Evolutionary conservation across 2,888 invertebrate genomes (phyloP).

Genomic region (Apotomis turbidana): DNA sequence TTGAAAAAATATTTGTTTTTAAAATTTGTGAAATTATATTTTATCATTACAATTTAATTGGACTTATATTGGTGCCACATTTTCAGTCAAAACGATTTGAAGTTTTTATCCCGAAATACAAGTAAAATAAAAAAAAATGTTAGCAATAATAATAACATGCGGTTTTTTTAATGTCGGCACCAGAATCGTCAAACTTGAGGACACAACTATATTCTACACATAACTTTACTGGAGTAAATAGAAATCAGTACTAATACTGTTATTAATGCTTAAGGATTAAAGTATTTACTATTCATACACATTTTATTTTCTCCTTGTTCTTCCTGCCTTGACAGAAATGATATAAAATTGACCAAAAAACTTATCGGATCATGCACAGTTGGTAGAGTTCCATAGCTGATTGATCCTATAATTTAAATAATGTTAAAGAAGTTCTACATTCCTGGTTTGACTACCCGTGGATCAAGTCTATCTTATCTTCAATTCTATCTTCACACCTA

Average conservation of each 20-base stretch:
- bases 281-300: not conserved
- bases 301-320: slow-evolving; percentile 8
- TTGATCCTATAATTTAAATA: too few relatives aligned
- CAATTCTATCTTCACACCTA: too few relatives aligned
- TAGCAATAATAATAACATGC: not conserved
- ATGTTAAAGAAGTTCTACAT: too few relatives aligned
- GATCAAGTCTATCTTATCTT: too few relatives aligned
- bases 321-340: not conserved
- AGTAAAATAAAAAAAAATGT: too few relatives aligned
- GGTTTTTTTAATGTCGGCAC: not conserved
- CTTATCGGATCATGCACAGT: too few relatives aligned
- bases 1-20: not conserved
- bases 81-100: not conserved
- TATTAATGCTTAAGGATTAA: slow-evolving; percentile 21
- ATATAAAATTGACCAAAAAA: not conserved
- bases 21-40: too few relatives aligned
- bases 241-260: not conserved
- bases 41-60: too few relatives aligned
- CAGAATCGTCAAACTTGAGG: not conserved
- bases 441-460: too few relatives aligned
- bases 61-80: too few relatives aligned
- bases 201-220: not conserved
- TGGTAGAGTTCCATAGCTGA: too few relatives aligned
- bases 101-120: not conserved
- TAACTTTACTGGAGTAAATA: slow-evolving; percentile 3